Evolutionary conservation across 1,140 invertebrate genomes (phyloP).

Genomic region (Drosophila virilis): DNA sequence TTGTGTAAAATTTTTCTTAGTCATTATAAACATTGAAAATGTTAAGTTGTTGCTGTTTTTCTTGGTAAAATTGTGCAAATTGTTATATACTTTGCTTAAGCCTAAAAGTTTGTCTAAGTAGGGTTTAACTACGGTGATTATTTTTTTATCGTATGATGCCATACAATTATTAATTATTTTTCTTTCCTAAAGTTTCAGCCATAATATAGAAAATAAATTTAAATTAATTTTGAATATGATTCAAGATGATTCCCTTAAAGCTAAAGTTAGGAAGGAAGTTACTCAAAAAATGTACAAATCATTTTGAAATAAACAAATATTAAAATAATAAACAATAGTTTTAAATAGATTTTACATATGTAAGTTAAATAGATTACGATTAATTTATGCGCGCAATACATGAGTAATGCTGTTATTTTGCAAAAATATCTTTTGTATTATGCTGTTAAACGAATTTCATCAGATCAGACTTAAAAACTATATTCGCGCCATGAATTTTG

Average conservation of each 20-base stretch:
- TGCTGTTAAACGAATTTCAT: slow-evolving; percentile 10
- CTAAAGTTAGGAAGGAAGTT: background rate
- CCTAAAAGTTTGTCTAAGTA: slow-evolving; percentile 44
- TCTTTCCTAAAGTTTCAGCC: no score
- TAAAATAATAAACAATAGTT: background rate
- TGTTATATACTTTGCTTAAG: slow-evolving; percentile 55
- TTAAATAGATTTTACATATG: background rate
- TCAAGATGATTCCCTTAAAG: background rate
- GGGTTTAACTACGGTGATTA: slow-evolving; percentile 45
- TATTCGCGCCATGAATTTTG: slow-evolving; percentile 36
- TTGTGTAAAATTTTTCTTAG: slow-evolving; percentile 59
- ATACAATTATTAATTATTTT: no score
- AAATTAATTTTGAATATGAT: background rate
- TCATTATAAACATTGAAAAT: slow-evolving; percentile 68
- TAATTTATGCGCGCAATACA: slow-evolving; percentile 22
- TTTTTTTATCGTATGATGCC: slow-evolving; percentile 19
- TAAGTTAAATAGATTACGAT: slow-evolving; percentile 29
- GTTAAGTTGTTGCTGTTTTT: slow-evolving; percentile 52
- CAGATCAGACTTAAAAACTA: slow-evolving; percentile 61
- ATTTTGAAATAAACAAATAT: background rate
- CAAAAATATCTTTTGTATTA: slow-evolving; percentile 21
- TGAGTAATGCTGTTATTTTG: slow-evolving; percentile 22
- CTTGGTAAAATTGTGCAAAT: slow-evolving; percentile 75
- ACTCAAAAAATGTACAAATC: background rate
- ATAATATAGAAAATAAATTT: background rate